Evolutionary conservation across 1,140 invertebrate genomes (phyloP), one percentile per base, ranked within the genome.

Genomic region (Nasonia vitripennis): DNA sequence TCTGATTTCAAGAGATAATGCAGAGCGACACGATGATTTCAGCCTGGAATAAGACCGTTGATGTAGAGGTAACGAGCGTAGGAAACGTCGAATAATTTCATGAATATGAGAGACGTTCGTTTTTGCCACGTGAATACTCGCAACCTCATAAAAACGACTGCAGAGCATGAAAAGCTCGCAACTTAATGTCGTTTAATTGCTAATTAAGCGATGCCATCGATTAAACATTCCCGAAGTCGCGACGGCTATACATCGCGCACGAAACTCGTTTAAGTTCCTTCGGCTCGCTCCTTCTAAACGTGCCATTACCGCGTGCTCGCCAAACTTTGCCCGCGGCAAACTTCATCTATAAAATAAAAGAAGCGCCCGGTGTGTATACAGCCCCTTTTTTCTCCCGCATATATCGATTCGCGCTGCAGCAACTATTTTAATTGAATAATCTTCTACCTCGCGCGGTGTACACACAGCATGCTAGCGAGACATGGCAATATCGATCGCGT

Each of bases 371-470:
- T 37, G 34, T 6, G 34, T 27, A 37, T 14, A 0, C 4, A 37
- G 45, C 0, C 37, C 27, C 27, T 83, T 78, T 84, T 79, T 68
- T 70, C n/a, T n/a, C n/a, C 2, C 37, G 27, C 27, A 27, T 27
- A 27, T 27, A 73, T 14, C 34, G 17, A 10, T 10, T 75, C 37
- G 20, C n/a, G 37, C n/a, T 41, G 31, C 20, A 1, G 34, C 51
- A 85, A 85, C 70, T 85, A 81, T 85, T 85, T 85, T 81, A 81
- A 85, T 81, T 81, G 70, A 86, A 82, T 41, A 75, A 81, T 81
- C 78, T 37, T 20, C 73, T 27, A 27, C 27, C 27, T 27, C 27
- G 1, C 27, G 27, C 27, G 27, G 27, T 27, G 27, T 27, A 27
- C 27, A 27, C 27, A 27, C 27, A 27, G 27, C 1, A 27, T 27